These are phyloP conservation scores for Numenius phaeopus DNA, from an alignment of 2,797 vertebrate species.

Conservation along the genomic window DNA sequence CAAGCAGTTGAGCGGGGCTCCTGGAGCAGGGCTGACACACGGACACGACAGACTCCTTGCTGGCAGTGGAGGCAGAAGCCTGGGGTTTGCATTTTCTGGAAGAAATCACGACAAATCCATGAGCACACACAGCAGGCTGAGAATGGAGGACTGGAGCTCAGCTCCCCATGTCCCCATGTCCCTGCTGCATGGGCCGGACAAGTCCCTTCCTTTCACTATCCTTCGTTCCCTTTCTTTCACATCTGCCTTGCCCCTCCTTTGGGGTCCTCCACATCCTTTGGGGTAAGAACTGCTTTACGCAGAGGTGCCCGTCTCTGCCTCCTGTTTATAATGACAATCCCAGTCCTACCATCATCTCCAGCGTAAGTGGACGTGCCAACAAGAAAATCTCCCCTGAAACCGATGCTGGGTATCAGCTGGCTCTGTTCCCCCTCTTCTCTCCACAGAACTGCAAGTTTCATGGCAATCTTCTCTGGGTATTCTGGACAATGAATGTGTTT, in stretches of 20 bases:
- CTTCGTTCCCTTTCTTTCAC: accelerated
- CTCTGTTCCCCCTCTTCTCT: neutral
- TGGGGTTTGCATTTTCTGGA: neutral
- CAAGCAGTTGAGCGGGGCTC: neutral
- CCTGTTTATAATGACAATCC: neutral
- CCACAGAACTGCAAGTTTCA: neutral
- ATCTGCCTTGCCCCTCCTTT: neutral
- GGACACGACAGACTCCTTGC: neutral
- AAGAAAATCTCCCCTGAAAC: neutral
- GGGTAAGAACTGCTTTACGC: neutral
- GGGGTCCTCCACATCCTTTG: accelerated
- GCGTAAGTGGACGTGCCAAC: neutral
- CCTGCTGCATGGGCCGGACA: neutral
- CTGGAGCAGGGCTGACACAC: neutral
- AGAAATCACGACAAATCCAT: neutral
- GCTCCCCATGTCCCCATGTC: neutral
- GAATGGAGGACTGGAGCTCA: neutral
- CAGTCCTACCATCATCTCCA: neutral
- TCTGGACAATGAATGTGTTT: conserved; percentile 64
- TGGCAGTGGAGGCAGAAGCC: neutral
- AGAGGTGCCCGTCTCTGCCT: neutral
- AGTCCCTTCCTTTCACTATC: neutral
- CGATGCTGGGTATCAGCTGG: neutral
- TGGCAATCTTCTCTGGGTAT: conserved; percentile 36
- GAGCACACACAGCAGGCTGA: neutral